phyloP scores from a whole-genome alignment of 2,113 vertebrate genomes.

The Syngnathus floridae region DNA sequence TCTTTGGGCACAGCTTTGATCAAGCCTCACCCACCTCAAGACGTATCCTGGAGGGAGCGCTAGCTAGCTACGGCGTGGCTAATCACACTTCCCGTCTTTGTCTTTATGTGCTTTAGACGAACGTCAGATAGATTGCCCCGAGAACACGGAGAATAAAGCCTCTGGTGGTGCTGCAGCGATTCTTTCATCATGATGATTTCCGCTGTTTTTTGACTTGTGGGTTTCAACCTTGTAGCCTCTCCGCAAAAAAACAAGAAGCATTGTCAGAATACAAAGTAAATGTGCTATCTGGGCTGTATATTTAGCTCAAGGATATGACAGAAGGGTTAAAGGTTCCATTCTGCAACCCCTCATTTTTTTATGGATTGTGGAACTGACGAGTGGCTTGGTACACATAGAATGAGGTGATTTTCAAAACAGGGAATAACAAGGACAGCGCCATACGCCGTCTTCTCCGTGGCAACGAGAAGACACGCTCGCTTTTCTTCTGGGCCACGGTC shows the following conservation, averaged over 20 bases:
- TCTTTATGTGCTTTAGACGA: constrained; percentile 68
- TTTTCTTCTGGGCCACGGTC: constrained; percentile 19
- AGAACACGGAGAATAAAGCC: constrained; percentile 58
- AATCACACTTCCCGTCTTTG: constrained; percentile 69
- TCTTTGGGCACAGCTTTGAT: constrained; percentile 76
- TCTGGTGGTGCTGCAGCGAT: constrained; percentile 55
- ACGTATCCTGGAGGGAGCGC: constrained; percentile 70
- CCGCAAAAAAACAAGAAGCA: constrained; percentile 13
- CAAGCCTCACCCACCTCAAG: constrained; percentile 69
- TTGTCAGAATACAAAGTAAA: constrained; percentile 17
- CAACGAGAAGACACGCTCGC: constrained; percentile 38
- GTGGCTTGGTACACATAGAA: not conserved
- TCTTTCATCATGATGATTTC: constrained; percentile 60
- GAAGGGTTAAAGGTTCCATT: constrained; percentile 32
- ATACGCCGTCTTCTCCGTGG: constrained; percentile 33
- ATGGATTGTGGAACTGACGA: not conserved
- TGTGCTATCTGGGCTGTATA: constrained; percentile 28
- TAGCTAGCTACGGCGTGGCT: constrained; percentile 59
- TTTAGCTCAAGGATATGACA: constrained; percentile 25
- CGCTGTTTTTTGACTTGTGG: constrained; percentile 41
- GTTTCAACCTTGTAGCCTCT: constrained; percentile 35
- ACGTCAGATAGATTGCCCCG: constrained; percentile 63
- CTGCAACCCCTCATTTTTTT: not conserved
- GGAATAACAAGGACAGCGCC: constrained; percentile 40
- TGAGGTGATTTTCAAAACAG: not conserved